Evolutionary conservation across 1,140 invertebrate genomes (phyloP), one percentile per base, ranked within the genome.

Genomic region (Aphelenchoides fujianensis): DNA sequence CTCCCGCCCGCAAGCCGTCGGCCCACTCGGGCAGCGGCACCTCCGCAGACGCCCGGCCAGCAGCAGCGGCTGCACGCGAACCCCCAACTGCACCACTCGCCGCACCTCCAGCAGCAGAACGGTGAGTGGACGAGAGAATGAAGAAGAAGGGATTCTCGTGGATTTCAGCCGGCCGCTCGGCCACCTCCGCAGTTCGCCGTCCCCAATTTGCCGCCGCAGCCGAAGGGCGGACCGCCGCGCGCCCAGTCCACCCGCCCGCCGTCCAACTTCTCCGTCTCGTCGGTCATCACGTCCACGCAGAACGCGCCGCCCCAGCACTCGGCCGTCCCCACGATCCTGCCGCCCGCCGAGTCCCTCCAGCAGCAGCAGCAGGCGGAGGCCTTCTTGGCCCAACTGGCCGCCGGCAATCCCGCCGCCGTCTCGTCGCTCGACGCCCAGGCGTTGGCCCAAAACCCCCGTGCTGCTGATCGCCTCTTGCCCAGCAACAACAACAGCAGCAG

Each of bases 161-260:
- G n/a, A n/a, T n/a, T n/a, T n/a, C n/a, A n/a, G n/a, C n/a, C n/a
- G 55, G 55, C 5, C 5, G 55, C 5, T 59, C 55, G 34, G 16
- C 63, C n/a, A 66, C 63, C n/a, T 12, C 63, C 63, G 30, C 63
- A 66, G 7, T 66, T 66, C 36, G 63, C 63, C n/a, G 32, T 66
- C 16, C 63, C 63, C 9, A 66, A 66, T 30, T 37, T 66, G 16
- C 63, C 63, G 30, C 9, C 9, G 27, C 63, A 66, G 31, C 34
- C 63, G 3, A 66, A 66, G 31, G 31, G 23, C 5, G 27, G 5
- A 16, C 27, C 34, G 31, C 63, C 27, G 53, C 31, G 63, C 2
- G 32, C 34, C 12, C 63, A 66, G 30, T 66, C 63, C 0, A 66
- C 63, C 34, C 55, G 55, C 7, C 23, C n/a, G n/a, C n/a, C 55